Evolutionary conservation across 2,797 vertebrate species (phyloP), one percentile per base, ranked within the genome.

Genomic region (Antennarius maculatus): DNA sequence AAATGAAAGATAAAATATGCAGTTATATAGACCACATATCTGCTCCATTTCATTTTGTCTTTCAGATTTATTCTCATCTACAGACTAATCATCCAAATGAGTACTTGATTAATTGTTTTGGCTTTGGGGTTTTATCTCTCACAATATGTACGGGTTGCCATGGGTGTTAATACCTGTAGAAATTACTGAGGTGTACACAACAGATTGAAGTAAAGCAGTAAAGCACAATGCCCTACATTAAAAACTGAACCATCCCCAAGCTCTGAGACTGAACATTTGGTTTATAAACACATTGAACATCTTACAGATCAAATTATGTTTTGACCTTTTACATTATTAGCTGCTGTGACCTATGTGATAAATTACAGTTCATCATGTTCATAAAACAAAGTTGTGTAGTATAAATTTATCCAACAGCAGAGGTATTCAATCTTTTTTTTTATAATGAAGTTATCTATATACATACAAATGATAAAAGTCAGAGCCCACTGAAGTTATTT

Each of bases 381-480:
- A 47, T 6, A 49, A 48, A 29, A 50, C 16, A 56, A 43, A 42
- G n/a, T 62, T 39, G 12, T 52, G 12, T 46, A 47, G 64, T 64
- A 54, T n/a, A 70, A 61, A 18, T 42, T 52, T 47, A 34, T 34
- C 50, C 46, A 16, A 60, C 7, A 31, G 28, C 39, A 51, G 53
- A 10, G 46, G 57, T 54, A 48, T 42, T 54, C 14, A 51, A 46
- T 43, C 39, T 61, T 29, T 23, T 28, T 70, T 67, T 82, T 65
- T 56, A n/a, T 74, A 61, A 69, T 67, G 66, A 78, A 77, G 58
- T 59, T 52, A 68, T 81, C 74, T 66, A 74, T 74, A 68, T 73
- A 61, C 73, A 86, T 77, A 77, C 67, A 84, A 83, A 89, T 82
- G 75, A 71, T 81, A 54, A 80, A 70, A 74, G 67, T 74, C 37